Conservation (phyloP, 2,888 invertebrate species). For the Mythimna lalbum region DNA sequence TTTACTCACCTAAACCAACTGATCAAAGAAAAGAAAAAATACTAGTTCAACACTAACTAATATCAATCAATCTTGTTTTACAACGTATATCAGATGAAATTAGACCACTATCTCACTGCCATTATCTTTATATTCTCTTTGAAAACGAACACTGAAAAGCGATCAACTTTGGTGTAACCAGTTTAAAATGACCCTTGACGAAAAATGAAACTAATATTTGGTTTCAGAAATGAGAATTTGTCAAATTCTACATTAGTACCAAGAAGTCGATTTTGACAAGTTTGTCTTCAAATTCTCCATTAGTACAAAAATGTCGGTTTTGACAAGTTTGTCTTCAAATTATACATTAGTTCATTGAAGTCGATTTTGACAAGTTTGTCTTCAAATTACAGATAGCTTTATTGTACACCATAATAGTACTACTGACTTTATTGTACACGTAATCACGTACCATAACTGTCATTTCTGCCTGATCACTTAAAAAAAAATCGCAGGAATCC, state of each 20-base stretch:
- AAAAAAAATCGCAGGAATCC: too few species aligned
- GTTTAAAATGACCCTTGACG: constrained; percentile 8
- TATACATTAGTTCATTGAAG: not conserved
- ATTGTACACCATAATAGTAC: too few species aligned
- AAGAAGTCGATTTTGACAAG: not conserved
- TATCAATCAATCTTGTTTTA: constrained; percentile 47
- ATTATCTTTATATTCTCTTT: constrained; percentile 50
- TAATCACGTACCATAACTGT: too few species aligned
- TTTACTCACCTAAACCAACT: not conserved
- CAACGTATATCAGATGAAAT: constrained; percentile 49
- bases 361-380: not conserved
- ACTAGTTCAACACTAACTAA: constrained; percentile 10
- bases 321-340: not conserved
- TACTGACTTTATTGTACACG: too few species aligned
- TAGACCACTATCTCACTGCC: constrained; percentile 38
- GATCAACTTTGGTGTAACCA: constrained; percentile 32
- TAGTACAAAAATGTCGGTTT: not conserved
- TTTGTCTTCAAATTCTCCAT: too few species aligned
- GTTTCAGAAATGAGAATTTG: not conserved
- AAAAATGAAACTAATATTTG: not conserved
- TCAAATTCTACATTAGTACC: not conserved
- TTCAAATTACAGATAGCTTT: too few species aligned
- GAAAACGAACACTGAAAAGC: constrained; percentile 46
- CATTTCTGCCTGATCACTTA: too few species aligned
- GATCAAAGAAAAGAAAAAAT: constrained; percentile 27